Percentiles rank a stretch among this genome's conserved stretches.
Evolutionary conservation across 2,797 vertebrate species (phyloP).

Genomic region (Cossypha polioptera): DNA sequence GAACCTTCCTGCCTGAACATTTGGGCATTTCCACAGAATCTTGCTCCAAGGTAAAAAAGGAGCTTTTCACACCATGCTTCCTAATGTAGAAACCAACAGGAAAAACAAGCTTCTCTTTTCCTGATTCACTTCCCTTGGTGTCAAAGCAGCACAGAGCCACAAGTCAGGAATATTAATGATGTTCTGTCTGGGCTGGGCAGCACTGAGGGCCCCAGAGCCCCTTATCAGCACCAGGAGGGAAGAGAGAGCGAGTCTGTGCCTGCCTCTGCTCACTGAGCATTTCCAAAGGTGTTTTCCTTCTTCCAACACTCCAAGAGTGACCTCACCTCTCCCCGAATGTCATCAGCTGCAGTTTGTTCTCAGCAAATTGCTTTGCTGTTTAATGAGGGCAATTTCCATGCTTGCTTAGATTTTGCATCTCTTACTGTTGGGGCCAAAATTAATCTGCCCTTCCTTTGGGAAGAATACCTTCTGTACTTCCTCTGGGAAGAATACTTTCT

Average conservation of each 20-base stretch:
- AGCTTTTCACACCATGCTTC: background rate
- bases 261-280: background rate
- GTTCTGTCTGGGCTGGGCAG: background rate
- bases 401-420: background rate
- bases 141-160: background rate
- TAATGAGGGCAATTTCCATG: background rate
- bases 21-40: background rate
- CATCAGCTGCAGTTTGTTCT: background rate
- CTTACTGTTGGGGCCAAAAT: background rate
- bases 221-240: background rate
- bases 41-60: background rate
- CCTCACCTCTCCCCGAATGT: background rate
- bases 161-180: background rate
- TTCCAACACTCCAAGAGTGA: background rate
- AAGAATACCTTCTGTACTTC: background rate
- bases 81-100: constrained; percentile 4
- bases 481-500: background rate
- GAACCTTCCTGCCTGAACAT: background rate
- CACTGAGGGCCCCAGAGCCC: background rate
- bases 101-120: background rate
- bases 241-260: background rate
- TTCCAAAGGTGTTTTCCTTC: background rate
- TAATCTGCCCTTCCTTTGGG: background rate
- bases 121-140: background rate
- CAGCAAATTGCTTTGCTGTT: background rate